Base-by-base conservation (phyloP, 2,113 vertebrate genomes). In the Zosterops borbonicus region DNA sequence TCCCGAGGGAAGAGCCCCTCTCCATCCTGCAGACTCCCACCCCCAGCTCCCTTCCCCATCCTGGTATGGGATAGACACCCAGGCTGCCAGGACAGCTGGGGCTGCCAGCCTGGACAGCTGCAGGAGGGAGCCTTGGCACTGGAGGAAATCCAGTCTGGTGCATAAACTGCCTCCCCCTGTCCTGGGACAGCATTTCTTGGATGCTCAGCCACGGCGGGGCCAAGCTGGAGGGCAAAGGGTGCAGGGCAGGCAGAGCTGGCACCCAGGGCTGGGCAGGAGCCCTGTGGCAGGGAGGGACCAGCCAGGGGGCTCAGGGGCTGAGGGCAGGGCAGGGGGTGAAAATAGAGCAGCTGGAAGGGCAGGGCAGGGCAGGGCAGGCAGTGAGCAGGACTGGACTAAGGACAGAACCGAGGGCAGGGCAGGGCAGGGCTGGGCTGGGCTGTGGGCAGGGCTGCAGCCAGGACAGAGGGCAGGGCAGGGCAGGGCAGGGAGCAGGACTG, bases 51-150 rank as follows among this genome's bases (percentile, higher is more conserved):
- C 14, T 31, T 47, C 47, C 29, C 4, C 6, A 12, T 25, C 28
- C 67, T 1, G 4, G 16, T 0, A 0, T 6, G 70, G 69, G 42
- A 35, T 33, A 39, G 59, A 28, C 3, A 5, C 31, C 25, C 25
- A 0, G 31, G 35, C 47, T 49, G 49, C 62, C 58, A 17, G 60
- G 37, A 19, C 12, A 69, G 75, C 28, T 0, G 2, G 14, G 27
- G 14, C 14, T 31, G 53, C 52, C 84, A 62, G 58, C 18, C 65
- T 6, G 65, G 70, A 14, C 42, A 65, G 63, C 63, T 58, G 41
- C 55, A 0, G 22, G 35, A 73, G 25, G 42, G 22, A 79, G 64
- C 15, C 49, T 14, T 8, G 46, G 35, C 59, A 16, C 18, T 2
- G 46, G 17, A 65, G 67, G 11, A 87, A 35, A 83, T 15, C 4